Conservation (phyloP, 2,888 invertebrate species). For the Sipha maydis region DNA sequence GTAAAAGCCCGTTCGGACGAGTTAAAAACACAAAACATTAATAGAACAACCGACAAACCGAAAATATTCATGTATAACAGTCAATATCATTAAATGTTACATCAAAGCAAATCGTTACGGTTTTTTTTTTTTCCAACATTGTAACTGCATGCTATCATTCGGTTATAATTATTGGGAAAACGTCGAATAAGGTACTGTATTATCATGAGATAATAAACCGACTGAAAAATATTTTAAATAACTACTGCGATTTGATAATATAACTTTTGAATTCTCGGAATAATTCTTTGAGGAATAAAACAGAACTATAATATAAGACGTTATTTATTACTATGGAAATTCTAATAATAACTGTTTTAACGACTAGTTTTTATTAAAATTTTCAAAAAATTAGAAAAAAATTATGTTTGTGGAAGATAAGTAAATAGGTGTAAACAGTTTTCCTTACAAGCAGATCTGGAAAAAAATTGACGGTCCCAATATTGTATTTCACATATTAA, state of each 20-base stretch:
- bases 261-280: not conserved
- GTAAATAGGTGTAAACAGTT: not conserved
- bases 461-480: constrained; percentile 16
- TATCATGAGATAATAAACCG: no score
- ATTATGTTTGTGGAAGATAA: not conserved
- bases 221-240: no score
- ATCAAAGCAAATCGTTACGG: no score
- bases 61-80: not conserved
- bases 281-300: not conserved
- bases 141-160: no score
- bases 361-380: no score
- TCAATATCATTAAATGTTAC: not conserved
- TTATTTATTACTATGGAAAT: not conserved
- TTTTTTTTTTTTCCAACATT: no score
- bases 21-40: not conserved
- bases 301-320: not conserved
- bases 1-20: not conserved
- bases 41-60: not conserved
- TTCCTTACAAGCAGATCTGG: not conserved
- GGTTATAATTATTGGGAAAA: no score
- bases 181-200: no score
- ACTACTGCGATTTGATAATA: not conserved
- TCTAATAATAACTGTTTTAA: no score
- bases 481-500: constrained; percentile 18
- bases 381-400: not conserved